Percentiles rank a stretch among this genome's conserved stretches.
Conservation (phyloP, 1,140 invertebrate species). For the Sarcophaga bullata region DNA sequence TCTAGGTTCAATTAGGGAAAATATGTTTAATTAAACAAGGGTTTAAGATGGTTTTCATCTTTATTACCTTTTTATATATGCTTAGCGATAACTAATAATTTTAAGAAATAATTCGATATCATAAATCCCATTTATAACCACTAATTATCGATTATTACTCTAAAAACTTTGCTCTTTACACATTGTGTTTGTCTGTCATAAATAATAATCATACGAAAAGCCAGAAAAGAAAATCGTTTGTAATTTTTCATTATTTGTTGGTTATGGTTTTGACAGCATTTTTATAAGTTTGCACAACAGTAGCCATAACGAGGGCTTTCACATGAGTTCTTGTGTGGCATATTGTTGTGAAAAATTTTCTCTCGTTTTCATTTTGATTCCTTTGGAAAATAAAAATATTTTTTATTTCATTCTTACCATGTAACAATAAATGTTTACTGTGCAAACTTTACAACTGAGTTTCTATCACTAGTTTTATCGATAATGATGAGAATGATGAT, state of each 20-base stretch:
- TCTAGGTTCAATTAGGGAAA: no score
- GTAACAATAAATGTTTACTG: background rate
- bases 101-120: no score
- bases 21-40: no score
- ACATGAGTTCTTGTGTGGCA: background rate
- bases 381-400: background rate
- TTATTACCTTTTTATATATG: no score
- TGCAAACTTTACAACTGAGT: background rate
- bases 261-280: constrained; percentile 24
- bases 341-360: background rate
- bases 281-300: background rate
- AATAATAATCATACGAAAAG: no score
- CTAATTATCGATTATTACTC: no score
- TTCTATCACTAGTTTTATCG: background rate
- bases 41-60: no score
- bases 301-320: no score
- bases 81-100: no score
- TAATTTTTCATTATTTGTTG: constrained; percentile 16
- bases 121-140: no score
- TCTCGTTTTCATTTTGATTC: background rate
- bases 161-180: no score
- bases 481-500: background rate
- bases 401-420: background rate
- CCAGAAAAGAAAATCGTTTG: background rate
- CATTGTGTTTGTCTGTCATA: no score